phyloP scores from a whole-genome alignment of 2,888 invertebrate species.

The Syrista parreyssii region DNA sequence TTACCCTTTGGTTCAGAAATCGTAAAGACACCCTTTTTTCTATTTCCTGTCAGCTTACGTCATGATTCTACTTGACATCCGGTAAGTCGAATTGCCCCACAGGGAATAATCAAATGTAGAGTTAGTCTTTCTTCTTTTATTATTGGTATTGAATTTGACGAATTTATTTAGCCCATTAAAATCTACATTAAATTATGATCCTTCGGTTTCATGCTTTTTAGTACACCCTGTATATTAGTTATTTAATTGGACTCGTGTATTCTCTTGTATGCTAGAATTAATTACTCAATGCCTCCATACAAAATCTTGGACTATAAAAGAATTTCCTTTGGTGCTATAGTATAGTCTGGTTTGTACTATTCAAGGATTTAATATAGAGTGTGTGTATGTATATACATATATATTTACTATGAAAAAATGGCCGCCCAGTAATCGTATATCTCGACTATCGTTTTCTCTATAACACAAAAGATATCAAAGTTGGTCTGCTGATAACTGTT shows the following conservation, averaged over 20 bases:
- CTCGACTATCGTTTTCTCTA: too few relatives aligned
- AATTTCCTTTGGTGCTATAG: too few relatives aligned
- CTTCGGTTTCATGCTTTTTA: not conserved
- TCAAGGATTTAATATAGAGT: not conserved
- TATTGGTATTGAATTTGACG: not conserved
- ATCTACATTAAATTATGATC: not conserved
- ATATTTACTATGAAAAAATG: too few relatives aligned
- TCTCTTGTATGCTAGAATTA: too few relatives aligned
- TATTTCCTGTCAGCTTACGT: not conserved
- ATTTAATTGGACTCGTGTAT: too few relatives aligned
- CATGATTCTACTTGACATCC: not conserved
- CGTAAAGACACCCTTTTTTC: not conserved
- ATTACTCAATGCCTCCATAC: too few relatives aligned
- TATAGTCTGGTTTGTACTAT: not conserved
- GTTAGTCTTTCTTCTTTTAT: not conserved
- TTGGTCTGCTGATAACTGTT: too few relatives aligned
- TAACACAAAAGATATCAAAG: too few relatives aligned
- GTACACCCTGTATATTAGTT: too few relatives aligned
- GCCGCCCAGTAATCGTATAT: too few relatives aligned
- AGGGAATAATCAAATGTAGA: not conserved
- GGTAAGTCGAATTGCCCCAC: not conserved
- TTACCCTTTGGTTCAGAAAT: not conserved
- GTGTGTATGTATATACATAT: not conserved
- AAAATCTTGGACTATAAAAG: too few relatives aligned
- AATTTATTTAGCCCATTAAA: not conserved